Evolutionary conservation across 2,888 invertebrate genomes (phyloP), one percentile per base, ranked within the genome.

Genomic region (Drosophila leonis): DNA sequence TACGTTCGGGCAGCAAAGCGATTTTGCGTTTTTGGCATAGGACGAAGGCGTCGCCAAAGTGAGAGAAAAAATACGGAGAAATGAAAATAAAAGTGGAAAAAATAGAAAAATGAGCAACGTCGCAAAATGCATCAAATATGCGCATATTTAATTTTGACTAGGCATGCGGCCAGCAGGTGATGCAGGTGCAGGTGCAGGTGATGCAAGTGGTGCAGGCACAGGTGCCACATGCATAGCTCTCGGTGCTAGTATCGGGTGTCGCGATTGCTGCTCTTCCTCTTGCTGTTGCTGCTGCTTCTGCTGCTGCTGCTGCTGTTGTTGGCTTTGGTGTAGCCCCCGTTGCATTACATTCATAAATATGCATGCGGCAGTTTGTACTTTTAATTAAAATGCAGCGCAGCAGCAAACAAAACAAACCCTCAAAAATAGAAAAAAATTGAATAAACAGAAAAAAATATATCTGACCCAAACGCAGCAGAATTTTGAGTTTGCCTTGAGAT

Each of bases 71-170:
- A 68, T 56, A 46, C 56, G 31, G 12, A 29, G 37, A 41, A 20
- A 37, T 41, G 29, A 63, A 62, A 55, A 69, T 49, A 57, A 67
- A 65, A 55, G 60, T 42, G n/a, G 33, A 60, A 64, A 57, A 37
- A 59, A 66, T 75, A 57, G 63, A 76, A 67, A 86, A 83, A 75
- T 77, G 88, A 83, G 80, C 88, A 87, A 46, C 84, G 66, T 44
- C 64, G 62, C 71, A 83, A 90, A 90, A 83, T 89, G 82, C 90
- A 87, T 76, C 77, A 86, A 87, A 90, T 90, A 86, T 86, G 86
- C 86, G 89, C 86, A 86, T 86, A 89, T 87, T 81, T 86, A 79
- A 86, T 90, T 78, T 76, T 67, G 84, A 86, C 89, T 87, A 88
- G 85, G 89, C 89, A 81, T 78, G 87, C 87, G 78, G 75, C 73